Evolutionary conservation across 2,888 invertebrate genomes (phyloP).

Genomic region (Eupithecia abbreviata): DNA sequence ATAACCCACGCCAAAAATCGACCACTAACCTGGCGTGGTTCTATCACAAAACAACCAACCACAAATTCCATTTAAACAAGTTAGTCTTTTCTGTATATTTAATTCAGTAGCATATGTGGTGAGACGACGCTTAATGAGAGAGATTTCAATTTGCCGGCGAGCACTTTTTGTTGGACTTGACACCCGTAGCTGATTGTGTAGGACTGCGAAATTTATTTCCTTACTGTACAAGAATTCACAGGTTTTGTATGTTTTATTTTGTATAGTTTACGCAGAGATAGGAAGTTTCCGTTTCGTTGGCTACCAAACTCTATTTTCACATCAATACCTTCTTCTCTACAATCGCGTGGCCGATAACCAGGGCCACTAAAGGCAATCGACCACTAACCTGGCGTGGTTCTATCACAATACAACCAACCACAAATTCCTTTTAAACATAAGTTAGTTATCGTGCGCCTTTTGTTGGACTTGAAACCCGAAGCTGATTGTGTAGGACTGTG

Average conservation of each 20-base stretch:
- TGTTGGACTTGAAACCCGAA: conserved; percentile 30
- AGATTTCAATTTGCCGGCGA: conserved; percentile 46
- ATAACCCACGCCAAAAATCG: background rate
- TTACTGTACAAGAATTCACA: background rate
- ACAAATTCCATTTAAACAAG: background rate
- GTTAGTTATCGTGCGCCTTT: conserved; percentile 31
- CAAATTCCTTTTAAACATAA: background rate
- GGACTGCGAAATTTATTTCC: conserved; percentile 31
- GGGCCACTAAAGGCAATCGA: background rate
- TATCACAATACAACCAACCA: background rate
- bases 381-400: background rate
- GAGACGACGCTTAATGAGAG: conserved; percentile 40
- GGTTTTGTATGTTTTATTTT: too few relatives aligned
- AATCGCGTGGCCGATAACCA: background rate
- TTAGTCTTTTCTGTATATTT: conserved; percentile 19
- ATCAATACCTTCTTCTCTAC: background rate
- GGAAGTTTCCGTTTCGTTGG: too few relatives aligned
- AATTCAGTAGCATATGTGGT: conserved; percentile 28
- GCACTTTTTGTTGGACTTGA: conserved; percentile 36
- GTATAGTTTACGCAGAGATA: too few relatives aligned
- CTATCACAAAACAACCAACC: background rate
- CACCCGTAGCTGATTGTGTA: conserved; percentile 26
- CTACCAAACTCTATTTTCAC: too few relatives aligned
- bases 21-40: background rate
- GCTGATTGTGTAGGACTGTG: conserved; percentile 27